Evolutionary conservation across 2,797 vertebrate genomes (phyloP).

Genomic region (Cirrhinus mrigala): DNA sequence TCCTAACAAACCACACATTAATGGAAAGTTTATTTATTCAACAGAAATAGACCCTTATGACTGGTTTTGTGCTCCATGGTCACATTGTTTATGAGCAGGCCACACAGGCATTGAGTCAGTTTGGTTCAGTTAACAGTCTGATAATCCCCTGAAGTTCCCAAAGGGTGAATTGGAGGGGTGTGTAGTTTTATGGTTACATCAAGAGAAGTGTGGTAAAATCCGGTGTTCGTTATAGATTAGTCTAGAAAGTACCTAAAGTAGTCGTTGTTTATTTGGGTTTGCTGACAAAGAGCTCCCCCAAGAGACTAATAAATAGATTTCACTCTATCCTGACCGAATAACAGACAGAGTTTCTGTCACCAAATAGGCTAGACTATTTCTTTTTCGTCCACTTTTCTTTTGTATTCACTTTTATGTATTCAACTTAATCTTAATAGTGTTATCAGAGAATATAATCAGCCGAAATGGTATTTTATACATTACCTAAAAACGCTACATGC

Average conservation of each 20-base stretch:
- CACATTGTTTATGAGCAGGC: neutral
- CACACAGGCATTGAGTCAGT: neutral
- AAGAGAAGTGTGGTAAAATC: neutral
- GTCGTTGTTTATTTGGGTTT: neutral
- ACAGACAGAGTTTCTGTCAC: neutral
- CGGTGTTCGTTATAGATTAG: neutral
- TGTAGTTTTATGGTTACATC: neutral
- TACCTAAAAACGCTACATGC: neutral
- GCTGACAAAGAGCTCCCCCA: slow-evolving; percentile 8
- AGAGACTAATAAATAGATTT: neutral
- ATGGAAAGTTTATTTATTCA: no score
- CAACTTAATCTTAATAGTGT: neutral
- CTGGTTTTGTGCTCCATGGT: no score
- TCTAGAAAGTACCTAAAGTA: slow-evolving; percentile 12
- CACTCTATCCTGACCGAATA: neutral
- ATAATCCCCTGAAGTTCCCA: slow-evolving; percentile 36
- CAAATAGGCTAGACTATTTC: neutral
- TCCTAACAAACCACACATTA: no score
- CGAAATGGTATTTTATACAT: neutral
- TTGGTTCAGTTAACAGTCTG: neutral
- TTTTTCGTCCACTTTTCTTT: neutral
- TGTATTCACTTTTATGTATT: neutral
- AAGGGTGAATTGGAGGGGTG: neutral
- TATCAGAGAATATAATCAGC: neutral
- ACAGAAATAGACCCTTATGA: no score